A percentile compares a stretch with the other conserved stretches of the same genome.
phyloP scores from a whole-genome alignment of 2,113 vertebrate species.

The Eurystomus gularis region DNA sequence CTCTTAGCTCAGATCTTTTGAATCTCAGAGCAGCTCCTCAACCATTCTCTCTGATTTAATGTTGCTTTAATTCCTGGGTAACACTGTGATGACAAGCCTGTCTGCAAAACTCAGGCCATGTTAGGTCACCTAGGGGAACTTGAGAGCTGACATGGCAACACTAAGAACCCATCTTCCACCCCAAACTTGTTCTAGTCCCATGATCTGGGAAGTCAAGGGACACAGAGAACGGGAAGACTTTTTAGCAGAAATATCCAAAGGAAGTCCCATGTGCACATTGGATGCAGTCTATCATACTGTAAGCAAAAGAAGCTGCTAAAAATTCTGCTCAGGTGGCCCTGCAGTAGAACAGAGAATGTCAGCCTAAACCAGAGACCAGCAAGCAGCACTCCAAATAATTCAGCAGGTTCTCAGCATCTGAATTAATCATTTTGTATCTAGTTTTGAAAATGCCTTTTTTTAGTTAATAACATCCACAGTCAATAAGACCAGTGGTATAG shows the following conservation, averaged over 20 bases:
- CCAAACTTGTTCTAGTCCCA: neutral
- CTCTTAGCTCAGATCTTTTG: neutral
- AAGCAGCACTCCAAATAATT: constrained; percentile 4
- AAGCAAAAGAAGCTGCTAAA: constrained; percentile 50
- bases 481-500: neutral
- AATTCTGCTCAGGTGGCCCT: constrained; percentile 66
- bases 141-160: neutral
- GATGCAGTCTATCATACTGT: neutral
- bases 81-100: neutral
- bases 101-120: neutral
- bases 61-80: neutral
- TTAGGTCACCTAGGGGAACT: neutral
- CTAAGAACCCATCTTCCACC: neutral
- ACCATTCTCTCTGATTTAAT: neutral
- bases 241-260: neutral
- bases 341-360: constrained; percentile 23
- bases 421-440: neutral
- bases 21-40: neutral
- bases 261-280: neutral
- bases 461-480: neutral
- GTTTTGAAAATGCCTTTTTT: neutral
- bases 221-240: neutral
- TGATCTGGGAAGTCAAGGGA: neutral
- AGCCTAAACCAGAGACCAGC: neutral
- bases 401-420: neutral